Evolutionary conservation across 2,888 invertebrate species (phyloP), one percentile per base, ranked within the genome.

Genomic region (Drosophila birchii): DNA sequence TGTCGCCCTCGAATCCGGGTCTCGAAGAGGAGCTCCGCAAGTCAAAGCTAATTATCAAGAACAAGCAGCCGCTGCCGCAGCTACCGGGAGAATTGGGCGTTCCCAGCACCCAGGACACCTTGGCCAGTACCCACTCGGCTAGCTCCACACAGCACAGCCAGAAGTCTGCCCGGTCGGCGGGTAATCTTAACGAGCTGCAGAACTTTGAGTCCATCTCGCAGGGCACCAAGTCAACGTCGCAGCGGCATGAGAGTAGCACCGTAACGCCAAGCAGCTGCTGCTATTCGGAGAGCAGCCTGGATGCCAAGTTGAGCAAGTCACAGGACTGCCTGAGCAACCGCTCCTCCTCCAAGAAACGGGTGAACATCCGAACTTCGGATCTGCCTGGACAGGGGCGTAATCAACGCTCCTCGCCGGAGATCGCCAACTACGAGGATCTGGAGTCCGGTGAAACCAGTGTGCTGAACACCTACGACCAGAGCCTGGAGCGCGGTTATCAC

Each of bases 311-410:
- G 12, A 92, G 90, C 62, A 92, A 92, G 71, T 92, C 92, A 0
- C 91, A 92, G 51, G 92, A 92, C 68, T 92, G 92, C 53, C 93
- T 94, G 7, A 94, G 94, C 66, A 92, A 90, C 76, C 88, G 91
- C 16, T 90, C 91, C 91, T 94, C 76, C 90, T 94, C 92, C 0
- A 95, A 95, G 92, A 95, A 95, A 84, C 93, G 94, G 75, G 95
- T 95, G 0, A 95, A 95, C 78, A 95, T 95, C 88, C 93, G 94
- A n/a, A 93, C 94, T 18, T 94, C 94, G 45, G 94, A 94, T 53
- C 91, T 88, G 57, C 79, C 90, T 1, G 73, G 62, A 3, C 91
- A 91, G 64, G 78, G 88, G 44, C 81, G 90, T 47, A 78, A 93
- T 51, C 94, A 94, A 23, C 90, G 92, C 41, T 88, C 90, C 58